phyloP scores from a whole-genome alignment of 2,113 vertebrate genomes.

The Salminus brasiliensis region DNA sequence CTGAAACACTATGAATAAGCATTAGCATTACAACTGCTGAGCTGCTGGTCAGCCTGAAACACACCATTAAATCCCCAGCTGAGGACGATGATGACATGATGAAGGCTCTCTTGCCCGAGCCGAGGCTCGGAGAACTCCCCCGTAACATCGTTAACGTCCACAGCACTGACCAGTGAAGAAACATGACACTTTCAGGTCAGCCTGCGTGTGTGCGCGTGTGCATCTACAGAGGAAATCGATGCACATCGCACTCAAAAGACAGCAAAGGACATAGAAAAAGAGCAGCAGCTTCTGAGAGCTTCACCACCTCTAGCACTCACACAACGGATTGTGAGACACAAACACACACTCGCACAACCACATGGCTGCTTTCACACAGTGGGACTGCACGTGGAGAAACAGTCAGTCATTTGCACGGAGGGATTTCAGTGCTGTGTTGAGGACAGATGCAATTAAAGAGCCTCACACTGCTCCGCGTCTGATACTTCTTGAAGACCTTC shows the following conservation, averaged over 20 bases:
- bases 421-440: neutral
- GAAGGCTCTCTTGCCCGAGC: conserved; percentile 16
- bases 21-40: neutral
- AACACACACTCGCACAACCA: conserved; percentile 14
- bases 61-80: conserved; percentile 4
- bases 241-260: conserved; percentile 16
- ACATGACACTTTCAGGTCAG: conserved; percentile 38
- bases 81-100: conserved; percentile 24
- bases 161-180: conserved; percentile 19
- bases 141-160: neutral
- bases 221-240: conserved; percentile 38
- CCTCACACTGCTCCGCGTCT: conserved; percentile 53
- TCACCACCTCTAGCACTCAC: conserved; percentile 4
- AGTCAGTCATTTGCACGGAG: neutral
- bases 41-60: neutral
- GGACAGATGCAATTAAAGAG: conserved; percentile 56
- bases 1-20: neutral
- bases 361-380: neutral
- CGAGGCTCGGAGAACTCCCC: conserved; percentile 16
- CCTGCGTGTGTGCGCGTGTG: conserved; percentile 20
- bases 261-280: conserved; percentile 27
- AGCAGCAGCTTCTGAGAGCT: neutral
- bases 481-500: neutral
- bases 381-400: conserved; percentile 16
- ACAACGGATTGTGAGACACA: conserved; percentile 15